These are phyloP conservation scores for Deilephila elpenor DNA, from an alignment of 2,888 invertebrate genomes.

Conservation along the genomic window DNA sequence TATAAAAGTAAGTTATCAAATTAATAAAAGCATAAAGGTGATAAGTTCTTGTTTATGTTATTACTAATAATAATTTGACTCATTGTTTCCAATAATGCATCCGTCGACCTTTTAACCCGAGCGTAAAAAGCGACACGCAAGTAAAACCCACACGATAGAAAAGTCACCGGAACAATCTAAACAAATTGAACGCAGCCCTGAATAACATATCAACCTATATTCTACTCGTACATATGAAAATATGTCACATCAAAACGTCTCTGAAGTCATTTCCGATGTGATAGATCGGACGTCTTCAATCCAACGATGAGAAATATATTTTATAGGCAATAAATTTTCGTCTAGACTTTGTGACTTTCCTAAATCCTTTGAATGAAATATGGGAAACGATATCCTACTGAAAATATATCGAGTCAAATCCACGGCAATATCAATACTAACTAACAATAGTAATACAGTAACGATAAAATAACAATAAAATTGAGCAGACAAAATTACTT, in stretches of 20 bases:
- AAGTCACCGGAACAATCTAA: background rate
- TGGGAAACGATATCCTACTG: background rate
- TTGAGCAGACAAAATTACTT: constrained; percentile 52
- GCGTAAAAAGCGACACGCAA: constrained; percentile 3
- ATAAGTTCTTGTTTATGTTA: too few species aligned
- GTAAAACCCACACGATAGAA: background rate
- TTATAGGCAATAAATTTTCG: background rate
- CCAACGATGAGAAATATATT: constrained; percentile 4
- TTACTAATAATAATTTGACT: background rate
- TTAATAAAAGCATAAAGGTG: too few species aligned
- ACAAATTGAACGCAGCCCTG: background rate
- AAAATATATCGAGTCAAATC: constrained; percentile 8
- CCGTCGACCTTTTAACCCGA: background rate
- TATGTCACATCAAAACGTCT: background rate
- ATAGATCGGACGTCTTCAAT: background rate
- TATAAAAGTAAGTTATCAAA: too few species aligned
- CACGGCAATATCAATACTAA: constrained; percentile 11
- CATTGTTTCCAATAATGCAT: background rate
- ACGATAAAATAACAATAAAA: constrained; percentile 67
- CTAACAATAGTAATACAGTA: constrained; percentile 51
- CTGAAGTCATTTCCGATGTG: background rate
- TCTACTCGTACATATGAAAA: background rate
- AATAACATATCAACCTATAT: background rate
- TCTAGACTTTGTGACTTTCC: background rate
- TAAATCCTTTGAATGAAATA: constrained; percentile 9